phyloP scores from a whole-genome alignment of 2,113 vertebrate species.

The Hippopotamus amphibius region DNA sequence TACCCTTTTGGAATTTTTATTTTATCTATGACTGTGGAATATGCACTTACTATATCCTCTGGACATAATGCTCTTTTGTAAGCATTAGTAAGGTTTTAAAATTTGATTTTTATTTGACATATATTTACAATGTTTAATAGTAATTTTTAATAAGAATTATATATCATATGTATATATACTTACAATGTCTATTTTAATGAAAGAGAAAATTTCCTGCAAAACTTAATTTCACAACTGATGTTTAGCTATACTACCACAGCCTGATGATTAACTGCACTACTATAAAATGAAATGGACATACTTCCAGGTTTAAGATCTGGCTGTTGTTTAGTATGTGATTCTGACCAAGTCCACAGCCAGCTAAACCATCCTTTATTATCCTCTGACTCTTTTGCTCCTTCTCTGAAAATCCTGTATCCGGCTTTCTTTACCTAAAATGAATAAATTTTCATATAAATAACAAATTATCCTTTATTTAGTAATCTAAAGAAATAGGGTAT shows the following conservation, averaged over 20 bases:
- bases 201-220: constrained; percentile 31
- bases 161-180: not conserved
- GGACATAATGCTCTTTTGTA: not conserved
- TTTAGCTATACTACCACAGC: not conserved
- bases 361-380: constrained; percentile 94
- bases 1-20: not conserved
- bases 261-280: not conserved
- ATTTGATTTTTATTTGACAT: not conserved
- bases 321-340: constrained; percentile 78
- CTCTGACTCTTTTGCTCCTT: constrained; percentile 93
- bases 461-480: not conserved
- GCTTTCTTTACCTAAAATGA: constrained; percentile 92
- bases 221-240: constrained; percentile 6
- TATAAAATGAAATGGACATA: constrained; percentile 80
- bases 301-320: constrained; percentile 92
- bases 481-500: constrained; percentile 37
- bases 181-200: constrained; percentile 1
- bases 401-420: constrained; percentile 92
- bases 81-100: not conserved
- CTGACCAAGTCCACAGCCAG: constrained; percentile 96
- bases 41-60: not conserved
- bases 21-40: not conserved
- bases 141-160: constrained; percentile 32
- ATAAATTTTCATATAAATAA: constrained; percentile 55
- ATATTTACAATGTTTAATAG: not conserved